These are phyloP conservation scores for Anolis carolinensis DNA, from an alignment of 2,113 vertebrate genomes.

Conservation along the genomic window DNA sequence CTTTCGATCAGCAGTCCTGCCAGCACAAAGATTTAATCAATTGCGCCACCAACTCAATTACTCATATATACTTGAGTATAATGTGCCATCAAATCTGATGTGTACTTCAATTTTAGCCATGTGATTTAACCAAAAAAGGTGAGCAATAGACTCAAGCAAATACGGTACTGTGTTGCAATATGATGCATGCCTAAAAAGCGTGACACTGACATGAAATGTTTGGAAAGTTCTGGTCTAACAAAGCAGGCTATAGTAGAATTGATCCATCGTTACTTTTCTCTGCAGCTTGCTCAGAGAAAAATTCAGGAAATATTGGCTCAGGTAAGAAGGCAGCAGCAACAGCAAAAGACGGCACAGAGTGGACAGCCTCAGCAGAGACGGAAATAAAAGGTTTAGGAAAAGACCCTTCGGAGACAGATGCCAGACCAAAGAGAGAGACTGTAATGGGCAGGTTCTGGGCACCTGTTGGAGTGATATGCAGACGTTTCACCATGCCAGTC, in stretches of 20 bases:
- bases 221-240: not conserved
- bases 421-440: constrained; percentile 89
- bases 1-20: too few species aligned
- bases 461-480: constrained; percentile 78
- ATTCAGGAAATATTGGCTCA: constrained; percentile 99
- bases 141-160: too few species aligned
- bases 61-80: too few species aligned
- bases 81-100: too few species aligned
- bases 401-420: constrained; percentile 82
- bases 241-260: not conserved
- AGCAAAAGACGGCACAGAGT: constrained; percentile 83
- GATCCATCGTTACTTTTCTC: constrained; percentile 37
- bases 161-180: too few species aligned
- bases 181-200: too few species aligned
- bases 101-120: too few species aligned
- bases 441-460: constrained; percentile 75
- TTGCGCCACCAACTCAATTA: too few species aligned
- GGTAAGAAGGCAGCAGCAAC: constrained; percentile 96
- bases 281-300: constrained; percentile 96
- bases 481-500: constrained; percentile 82
- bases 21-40: too few species aligned
- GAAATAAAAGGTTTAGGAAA: constrained; percentile 86
- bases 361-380: constrained; percentile 87
- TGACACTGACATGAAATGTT: too few species aligned
- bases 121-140: too few species aligned